These are phyloP conservation scores for mouse (Mus musculus) DNA, from an alignment of 2,113 vertebrate species.

Conservation along the genomic window DNA sequence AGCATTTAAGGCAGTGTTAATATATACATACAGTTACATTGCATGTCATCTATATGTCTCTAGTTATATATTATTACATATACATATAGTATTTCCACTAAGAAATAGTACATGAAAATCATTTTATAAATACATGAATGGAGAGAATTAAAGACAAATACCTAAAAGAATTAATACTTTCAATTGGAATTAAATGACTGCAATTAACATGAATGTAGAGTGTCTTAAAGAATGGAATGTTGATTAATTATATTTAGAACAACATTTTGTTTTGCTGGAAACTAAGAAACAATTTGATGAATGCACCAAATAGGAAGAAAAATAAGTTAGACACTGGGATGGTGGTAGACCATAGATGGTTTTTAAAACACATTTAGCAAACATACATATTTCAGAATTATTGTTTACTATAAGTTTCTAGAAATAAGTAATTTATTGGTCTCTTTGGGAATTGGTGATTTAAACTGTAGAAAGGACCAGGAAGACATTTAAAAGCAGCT, in stretches of 20 bases:
- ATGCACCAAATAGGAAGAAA: not conserved
- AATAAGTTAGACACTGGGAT: not conserved
- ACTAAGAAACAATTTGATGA: not conserved
- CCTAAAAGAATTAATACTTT: not conserved
- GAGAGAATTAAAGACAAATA: not conserved
- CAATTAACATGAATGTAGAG: not conserved
- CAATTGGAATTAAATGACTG: not conserved
- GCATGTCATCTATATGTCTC: not conserved
- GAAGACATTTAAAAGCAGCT: not conserved
- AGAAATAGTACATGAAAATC: not conserved
- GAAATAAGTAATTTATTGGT: not conserved
- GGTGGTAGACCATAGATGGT: not conserved
- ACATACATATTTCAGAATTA: not conserved
- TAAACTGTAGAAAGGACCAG: not conserved
- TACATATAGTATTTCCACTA: not conserved
- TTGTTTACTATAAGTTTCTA: not conserved
- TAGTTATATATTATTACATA: too few relatives aligned
- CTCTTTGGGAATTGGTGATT: not conserved
- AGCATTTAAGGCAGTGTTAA: not conserved
- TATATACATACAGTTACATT: not conserved
- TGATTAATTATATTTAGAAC: not conserved
- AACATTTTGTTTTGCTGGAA: not conserved
- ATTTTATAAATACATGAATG: not conserved
- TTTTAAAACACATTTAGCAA: not conserved
- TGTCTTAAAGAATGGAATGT: not conserved